Conservation (phyloP, 2,113 vertebrate genomes). For the Tinamus guttatus region DNA sequence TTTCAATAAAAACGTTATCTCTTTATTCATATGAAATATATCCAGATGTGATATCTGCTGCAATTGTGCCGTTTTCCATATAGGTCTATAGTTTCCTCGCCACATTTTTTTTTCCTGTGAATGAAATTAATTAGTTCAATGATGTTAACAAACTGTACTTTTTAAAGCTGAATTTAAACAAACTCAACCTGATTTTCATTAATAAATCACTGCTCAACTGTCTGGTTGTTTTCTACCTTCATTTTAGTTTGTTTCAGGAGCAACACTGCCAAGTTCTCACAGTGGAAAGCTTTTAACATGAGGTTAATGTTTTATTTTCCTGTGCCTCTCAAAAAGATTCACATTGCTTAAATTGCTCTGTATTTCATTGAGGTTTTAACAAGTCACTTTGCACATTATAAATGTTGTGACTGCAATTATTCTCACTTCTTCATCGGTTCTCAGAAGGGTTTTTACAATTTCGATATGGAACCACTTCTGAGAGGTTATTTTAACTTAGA, state of each 20-base stretch:
- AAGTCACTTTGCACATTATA: constrained; percentile 62
- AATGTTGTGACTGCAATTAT: constrained; percentile 74
- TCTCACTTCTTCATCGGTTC: constrained; percentile 58
- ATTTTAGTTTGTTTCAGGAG: neutral
- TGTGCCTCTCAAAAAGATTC: neutral
- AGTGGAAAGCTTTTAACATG: neutral
- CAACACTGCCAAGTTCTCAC: neutral
- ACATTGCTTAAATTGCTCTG: neutral
- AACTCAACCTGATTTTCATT: neutral
- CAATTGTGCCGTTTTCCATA: neutral
- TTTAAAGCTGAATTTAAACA: neutral
- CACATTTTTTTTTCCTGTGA: neutral
- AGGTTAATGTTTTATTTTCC: constrained; percentile 2
- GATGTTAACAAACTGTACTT: neutral
- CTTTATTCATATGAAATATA: neutral
- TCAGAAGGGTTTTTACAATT: constrained; percentile 52
- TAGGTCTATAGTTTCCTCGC: neutral
- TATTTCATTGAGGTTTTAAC: constrained; percentile 26
- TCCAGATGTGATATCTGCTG: neutral
- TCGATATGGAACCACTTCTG: constrained; percentile 33
- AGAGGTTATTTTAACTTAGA: constrained; percentile 44
- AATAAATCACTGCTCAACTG: neutral
- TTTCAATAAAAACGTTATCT: neutral
- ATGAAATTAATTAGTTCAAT: neutral
- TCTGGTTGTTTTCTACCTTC: neutral